Evolutionary conservation across 2,797 vertebrate species (phyloP).

Genomic region (Pseudochirops cupreus): DNA sequence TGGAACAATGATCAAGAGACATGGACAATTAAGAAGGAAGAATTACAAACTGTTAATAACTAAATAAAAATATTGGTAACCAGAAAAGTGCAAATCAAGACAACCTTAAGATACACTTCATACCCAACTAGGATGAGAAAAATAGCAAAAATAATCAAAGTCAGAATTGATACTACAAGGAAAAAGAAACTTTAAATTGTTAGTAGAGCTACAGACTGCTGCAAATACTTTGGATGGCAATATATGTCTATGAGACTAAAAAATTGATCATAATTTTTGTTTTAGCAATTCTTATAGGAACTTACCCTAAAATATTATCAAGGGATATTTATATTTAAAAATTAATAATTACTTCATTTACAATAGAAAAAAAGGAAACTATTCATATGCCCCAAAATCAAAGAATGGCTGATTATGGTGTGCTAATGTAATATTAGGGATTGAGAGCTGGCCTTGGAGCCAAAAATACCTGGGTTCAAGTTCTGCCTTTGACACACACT

Average conservation of each 20-base stretch:
- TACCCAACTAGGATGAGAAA: not conserved
- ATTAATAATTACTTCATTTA: not conserved
- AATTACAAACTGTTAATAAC: not conserved
- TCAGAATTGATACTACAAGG: not conserved
- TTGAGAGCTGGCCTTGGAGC: not conserved
- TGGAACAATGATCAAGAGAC: not conserved
- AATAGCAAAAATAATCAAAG: not conserved
- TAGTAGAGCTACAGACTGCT: not conserved
- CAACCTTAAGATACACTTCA: not conserved
- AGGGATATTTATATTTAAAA: not conserved
- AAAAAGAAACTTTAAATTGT: not conserved
- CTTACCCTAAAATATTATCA: not conserved
- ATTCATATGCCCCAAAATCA: not conserved
- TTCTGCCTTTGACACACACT: not conserved
- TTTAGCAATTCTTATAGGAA: not conserved
- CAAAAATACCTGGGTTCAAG: not conserved
- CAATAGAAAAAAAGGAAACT: not conserved
- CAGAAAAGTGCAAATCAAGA: not conserved
- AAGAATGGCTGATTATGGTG: not conserved
- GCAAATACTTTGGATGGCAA: not conserved
- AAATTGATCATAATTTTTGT: not conserved
- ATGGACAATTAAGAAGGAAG: not conserved
- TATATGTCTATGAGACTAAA: not conserved
- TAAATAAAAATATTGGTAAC: not conserved
- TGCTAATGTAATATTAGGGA: not conserved